Evolutionary conservation across 1,140 invertebrate species (phyloP), one percentile per base, ranked within the genome.

Genomic region (Drosophila burlai): DNA sequence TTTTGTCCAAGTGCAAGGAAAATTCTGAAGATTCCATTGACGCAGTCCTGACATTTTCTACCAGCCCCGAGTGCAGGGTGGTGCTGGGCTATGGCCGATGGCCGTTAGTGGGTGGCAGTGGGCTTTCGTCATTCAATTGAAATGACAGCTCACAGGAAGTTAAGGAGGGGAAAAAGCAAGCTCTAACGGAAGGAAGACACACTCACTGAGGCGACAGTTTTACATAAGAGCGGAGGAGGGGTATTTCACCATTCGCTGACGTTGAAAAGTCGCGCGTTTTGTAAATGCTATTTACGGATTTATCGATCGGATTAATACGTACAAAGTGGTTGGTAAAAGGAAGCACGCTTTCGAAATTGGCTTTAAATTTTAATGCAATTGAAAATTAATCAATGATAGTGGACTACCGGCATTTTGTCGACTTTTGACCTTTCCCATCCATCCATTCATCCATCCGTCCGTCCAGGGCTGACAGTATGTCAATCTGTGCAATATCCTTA

Each of bases 221-320:
- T 60, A 59, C 71, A 47, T 58, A 42, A 63, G 9, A 24, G 36
- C 42, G n/a, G 24, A 46, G 49, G 52, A 24, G 18, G 6, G 59
- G 36, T n/a, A 26, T 42, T 54, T 75, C 11, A 40, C 62, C 66
- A 76, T 62, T 36, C 46, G 49, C 65, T 79, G 76, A 80, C 83
- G 71, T 80, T 74, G 66, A 82, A 85, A 85, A 79, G 78, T 85
- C 69, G 74, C 69, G 77, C 65, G 65, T 71, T 85, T 79, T 55
- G 68, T 82, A 73, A 87, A 71, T 75, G 67, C 84, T 87, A 89
- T 89, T 89, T 87, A 78, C 58, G 73, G 83, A 87, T 84, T 78
- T 87, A 87, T 87, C 84, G 84, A 87, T 84, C 83, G 45, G 58
- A 71, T 82, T 75, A 78, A 75, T 76, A 66, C 61, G 59, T 36